phyloP scores from a whole-genome alignment of 2,797 vertebrate species.

The Amazona finschi region DNA sequence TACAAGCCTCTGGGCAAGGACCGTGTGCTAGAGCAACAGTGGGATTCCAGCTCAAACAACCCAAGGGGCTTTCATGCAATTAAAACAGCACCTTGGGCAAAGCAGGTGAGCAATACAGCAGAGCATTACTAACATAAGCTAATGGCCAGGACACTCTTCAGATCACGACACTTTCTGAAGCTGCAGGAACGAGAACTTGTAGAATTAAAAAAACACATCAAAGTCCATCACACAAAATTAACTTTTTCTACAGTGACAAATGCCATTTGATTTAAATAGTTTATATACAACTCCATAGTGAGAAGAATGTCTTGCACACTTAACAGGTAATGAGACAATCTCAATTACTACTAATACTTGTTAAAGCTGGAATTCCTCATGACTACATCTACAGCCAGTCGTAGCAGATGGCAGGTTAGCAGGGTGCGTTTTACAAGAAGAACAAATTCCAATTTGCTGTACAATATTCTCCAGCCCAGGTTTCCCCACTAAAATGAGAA shows the following conservation, averaged over 20 bases:
- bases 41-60: background rate
- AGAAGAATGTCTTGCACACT: background rate
- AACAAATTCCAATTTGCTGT: background rate
- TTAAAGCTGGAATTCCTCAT: background rate
- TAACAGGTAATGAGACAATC: background rate
- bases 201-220: background rate
- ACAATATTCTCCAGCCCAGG: background rate
- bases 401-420: background rate
- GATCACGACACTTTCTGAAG: background rate
- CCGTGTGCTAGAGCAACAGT: accelerated
- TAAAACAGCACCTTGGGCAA: background rate
- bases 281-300: background rate
- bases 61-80: background rate
- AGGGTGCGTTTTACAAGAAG: background rate
- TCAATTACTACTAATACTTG: background rate
- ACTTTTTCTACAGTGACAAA: background rate
- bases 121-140: background rate
- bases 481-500: background rate
- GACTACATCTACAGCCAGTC: background rate
- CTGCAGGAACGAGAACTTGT: background rate
- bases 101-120: background rate
- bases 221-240: background rate
- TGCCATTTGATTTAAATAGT: background rate
- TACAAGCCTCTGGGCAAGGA: background rate
- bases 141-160: background rate